These are phyloP conservation scores for Hyppa rectilinea DNA, from an alignment of 2,888 invertebrate species.

Conservation along the genomic window DNA sequence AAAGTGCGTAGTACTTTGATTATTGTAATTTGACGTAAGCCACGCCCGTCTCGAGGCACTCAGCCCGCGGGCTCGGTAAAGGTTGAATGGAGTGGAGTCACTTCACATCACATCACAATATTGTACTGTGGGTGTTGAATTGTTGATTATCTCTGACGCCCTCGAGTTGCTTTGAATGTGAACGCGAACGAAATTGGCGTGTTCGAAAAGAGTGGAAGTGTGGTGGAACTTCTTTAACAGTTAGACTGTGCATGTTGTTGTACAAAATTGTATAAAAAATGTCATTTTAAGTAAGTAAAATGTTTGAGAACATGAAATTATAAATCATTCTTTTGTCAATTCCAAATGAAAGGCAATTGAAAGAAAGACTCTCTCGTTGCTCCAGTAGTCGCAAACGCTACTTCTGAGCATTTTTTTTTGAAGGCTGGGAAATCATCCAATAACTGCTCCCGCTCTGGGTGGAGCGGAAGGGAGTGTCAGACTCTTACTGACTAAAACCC, in stretches of 20 bases:
- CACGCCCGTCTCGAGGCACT: constrained; percentile 49
- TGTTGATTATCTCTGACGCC: constrained; percentile 60
- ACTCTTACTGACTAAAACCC: no score
- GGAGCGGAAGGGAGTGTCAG: no score
- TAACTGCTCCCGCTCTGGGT: no score
- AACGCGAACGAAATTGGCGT: constrained; percentile 35
- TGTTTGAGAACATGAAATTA: neutral
- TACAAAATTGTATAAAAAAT: no score
- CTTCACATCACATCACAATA: constrained; percentile 59
- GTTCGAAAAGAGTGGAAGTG: constrained; percentile 29
- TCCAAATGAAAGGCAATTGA: neutral
- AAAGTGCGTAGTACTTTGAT: constrained; percentile 61
- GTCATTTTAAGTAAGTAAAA: neutral
- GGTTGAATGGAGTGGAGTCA: constrained; percentile 58
- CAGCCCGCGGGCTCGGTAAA: constrained; percentile 47
- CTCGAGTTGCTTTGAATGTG: constrained; percentile 45
- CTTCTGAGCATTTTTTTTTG: no score
- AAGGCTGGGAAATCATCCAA: no score
- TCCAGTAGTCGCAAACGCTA: no score
- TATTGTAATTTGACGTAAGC: constrained; percentile 64
- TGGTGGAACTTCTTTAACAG: constrained; percentile 38
- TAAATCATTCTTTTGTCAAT: neutral
- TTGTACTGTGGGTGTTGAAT: constrained; percentile 57
- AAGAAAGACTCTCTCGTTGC: no score
- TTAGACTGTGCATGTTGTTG: constrained; percentile 10